A percentile compares a stretch with the other conserved stretches of the same genome.
Evolutionary conservation across 2,113 vertebrate genomes (phyloP).

Genomic region (Dasyprocta punctata): DNA sequence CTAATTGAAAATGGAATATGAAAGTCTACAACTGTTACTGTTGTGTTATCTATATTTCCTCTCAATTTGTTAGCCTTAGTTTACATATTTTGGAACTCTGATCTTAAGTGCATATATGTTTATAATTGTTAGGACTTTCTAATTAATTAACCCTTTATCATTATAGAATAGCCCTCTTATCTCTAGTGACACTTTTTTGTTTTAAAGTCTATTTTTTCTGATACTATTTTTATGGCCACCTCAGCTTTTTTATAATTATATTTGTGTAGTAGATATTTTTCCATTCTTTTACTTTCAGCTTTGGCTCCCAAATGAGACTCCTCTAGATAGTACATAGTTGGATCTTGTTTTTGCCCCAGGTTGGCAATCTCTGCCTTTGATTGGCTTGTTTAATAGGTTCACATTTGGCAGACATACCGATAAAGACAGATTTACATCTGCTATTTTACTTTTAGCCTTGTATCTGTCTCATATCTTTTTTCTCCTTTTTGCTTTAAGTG

Average conservation of each 20-base stretch:
- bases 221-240: background rate
- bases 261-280: background rate
- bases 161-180: background rate
- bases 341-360: background rate
- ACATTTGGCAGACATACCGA: background rate
- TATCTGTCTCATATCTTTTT: background rate
- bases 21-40: background rate
- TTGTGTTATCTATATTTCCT: background rate
- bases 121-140: background rate
- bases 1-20: background rate
- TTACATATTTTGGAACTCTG: background rate
- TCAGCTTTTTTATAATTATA: background rate
- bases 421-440: background rate
- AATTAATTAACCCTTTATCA: background rate
- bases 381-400: background rate
- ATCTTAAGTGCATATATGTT: background rate
- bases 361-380: background rate
- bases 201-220: conserved; percentile 1
- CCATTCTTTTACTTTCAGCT: background rate
- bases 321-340: background rate
- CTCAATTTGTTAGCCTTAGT: background rate
- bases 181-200: background rate
- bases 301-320: background rate
- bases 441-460: background rate
- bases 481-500: background rate